A percentile compares a stretch with the other conserved stretches of the same genome.
phyloP scores from a whole-genome alignment of 2,113 vertebrate genomes.

The Cervus canadensis region DNA sequence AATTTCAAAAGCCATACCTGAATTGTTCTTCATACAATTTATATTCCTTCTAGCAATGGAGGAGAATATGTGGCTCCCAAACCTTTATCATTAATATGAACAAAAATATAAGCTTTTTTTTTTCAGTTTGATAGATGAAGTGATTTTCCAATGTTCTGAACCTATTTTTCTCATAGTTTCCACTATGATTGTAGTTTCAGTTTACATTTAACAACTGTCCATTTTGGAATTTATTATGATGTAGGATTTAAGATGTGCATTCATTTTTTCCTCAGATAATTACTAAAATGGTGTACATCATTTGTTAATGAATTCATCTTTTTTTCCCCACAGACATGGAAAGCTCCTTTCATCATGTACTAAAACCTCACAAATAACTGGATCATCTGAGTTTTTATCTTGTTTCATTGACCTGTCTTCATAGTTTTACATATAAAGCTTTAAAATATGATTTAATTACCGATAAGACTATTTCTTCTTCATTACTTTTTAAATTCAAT shows the following conservation, averaged over 20 bases:
- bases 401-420: background rate
- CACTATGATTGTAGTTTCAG: background rate
- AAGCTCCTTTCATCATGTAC: background rate
- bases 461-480: background rate
- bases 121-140: background rate
- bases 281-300: background rate
- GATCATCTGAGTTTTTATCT: background rate
- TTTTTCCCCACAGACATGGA: background rate
- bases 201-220: background rate
- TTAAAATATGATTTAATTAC: background rate
- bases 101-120: background rate
- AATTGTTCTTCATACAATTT: background rate
- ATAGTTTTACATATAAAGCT: background rate
- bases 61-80: background rate
- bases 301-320: background rate
- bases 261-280: background rate
- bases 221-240: background rate
- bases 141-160: background rate
- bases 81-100: background rate
- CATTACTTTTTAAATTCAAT: background rate
- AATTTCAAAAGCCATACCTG: background rate
- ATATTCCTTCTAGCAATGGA: background rate
- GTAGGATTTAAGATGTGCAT: background rate
- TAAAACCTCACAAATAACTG: background rate
- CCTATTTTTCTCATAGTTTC: background rate